A percentile compares a stretch with the other conserved stretches of the same genome.
These are phyloP conservation scores for Sabatieria punctata DNA, from an alignment of 2,888 invertebrate genomes.

Conservation along the genomic window DNA sequence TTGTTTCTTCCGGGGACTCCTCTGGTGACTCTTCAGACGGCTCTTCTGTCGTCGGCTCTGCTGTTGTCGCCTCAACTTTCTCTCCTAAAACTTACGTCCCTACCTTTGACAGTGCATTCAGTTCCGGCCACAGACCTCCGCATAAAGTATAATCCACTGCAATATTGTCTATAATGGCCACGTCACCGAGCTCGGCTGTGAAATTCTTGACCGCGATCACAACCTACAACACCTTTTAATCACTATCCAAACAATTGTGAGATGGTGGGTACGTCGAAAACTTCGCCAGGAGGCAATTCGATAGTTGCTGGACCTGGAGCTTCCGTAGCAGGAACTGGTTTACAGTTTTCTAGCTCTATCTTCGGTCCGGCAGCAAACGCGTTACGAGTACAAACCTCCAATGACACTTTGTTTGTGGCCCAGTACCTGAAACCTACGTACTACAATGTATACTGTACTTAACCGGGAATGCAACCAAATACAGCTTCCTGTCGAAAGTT, in stretches of 20 bases:
- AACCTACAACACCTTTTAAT: too few relatives aligned
- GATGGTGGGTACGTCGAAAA: constrained; percentile 3
- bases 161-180: not conserved
- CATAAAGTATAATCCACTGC: not conserved
- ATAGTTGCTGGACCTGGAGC: not conserved
- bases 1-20: not conserved
- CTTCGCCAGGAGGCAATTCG: not conserved
- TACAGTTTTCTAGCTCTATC: not conserved
- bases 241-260: too few relatives aligned
- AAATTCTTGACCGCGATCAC: not conserved
- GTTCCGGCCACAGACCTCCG: not conserved
- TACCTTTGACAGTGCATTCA: too few relatives aligned
- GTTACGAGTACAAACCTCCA: not conserved
- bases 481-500: too few relatives aligned
- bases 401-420: not conserved
- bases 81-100: too few relatives aligned
- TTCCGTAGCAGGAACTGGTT: not conserved
- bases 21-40: too few relatives aligned
- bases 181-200: not conserved
- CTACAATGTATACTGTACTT: too few relatives aligned
- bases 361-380: not conserved
- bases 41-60: too few relatives aligned
- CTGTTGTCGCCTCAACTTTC: too few relatives aligned
- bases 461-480: too few relatives aligned
- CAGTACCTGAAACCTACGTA: constrained; percentile 4